Evolutionary conservation across 2,888 invertebrate genomes (phyloP).

Genomic region (Erpobdella octoculata): DNA sequence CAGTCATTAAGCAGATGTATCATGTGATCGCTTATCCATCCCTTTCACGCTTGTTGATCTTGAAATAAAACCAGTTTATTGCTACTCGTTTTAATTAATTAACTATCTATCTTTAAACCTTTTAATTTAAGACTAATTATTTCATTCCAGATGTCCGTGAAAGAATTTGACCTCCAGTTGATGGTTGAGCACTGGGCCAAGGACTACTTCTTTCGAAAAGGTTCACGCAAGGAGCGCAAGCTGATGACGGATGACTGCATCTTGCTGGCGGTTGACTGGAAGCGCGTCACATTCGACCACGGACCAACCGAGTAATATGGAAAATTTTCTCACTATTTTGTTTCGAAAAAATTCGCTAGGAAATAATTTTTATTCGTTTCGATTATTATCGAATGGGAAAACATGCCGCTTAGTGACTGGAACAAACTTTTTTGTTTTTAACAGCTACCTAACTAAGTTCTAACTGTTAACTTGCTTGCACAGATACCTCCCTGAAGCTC

Average conservation of each 20-base stretch:
- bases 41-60: too few relatives aligned
- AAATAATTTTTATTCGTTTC: background rate
- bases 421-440: too few relatives aligned
- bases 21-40: too few relatives aligned
- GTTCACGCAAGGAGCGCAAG: constrained; percentile 45
- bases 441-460: too few relatives aligned
- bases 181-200: constrained; percentile 50
- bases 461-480: too few relatives aligned
- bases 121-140: background rate
- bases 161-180: constrained; percentile 44
- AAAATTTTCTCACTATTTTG: background rate
- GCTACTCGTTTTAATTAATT: too few relatives aligned
- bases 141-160: background rate
- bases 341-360: background rate
- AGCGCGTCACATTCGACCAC: constrained; percentile 47
- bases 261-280: constrained; percentile 51
- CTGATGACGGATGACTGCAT: constrained; percentile 42
- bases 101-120: background rate
- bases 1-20: too few relatives aligned
- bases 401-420: too few relatives aligned
- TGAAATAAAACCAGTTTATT: too few relatives aligned
- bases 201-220: constrained; percentile 47
- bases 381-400: too few relatives aligned
- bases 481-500: constrained; percentile 34
- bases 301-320: constrained; percentile 42